Conservation (phyloP, 2,888 invertebrate genomes). For the Meghimatium bilineatum region DNA sequence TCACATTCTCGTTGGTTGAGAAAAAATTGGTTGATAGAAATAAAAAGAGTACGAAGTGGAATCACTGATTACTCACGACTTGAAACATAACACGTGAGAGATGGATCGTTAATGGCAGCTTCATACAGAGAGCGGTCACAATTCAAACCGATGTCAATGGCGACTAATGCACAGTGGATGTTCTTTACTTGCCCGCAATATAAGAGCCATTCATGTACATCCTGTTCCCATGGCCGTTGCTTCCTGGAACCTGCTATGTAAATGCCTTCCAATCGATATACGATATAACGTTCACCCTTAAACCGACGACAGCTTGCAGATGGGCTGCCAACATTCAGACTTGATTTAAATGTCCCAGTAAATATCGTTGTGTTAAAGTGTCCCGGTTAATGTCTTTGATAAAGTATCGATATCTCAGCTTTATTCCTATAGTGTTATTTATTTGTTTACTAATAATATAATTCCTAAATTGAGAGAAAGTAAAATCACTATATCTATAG, state of each 20-base stretch:
- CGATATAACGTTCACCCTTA: background rate
- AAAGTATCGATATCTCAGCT: background rate
- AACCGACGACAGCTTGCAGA: background rate
- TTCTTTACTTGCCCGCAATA: constrained; percentile 22
- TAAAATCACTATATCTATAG: background rate
- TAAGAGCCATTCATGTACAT: constrained; percentile 24
- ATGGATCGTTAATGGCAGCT: background rate
- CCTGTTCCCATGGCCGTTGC: constrained; percentile 19
- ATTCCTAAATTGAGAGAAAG: background rate
- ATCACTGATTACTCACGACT: background rate
- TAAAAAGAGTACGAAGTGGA: background rate
- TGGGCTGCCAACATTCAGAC: background rate
- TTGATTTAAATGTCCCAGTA: background rate
- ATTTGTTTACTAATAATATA: background rate
- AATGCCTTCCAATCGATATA: constrained; percentile 17
- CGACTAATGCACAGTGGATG: constrained; percentile 26
- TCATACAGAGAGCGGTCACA: background rate
- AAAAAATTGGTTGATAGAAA: no score
- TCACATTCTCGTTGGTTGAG: no score
- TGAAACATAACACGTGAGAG: background rate
- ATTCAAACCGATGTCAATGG: background rate
- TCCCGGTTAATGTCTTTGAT: background rate
- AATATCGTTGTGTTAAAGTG: background rate
- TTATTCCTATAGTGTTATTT: background rate
- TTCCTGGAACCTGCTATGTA: constrained; percentile 12